phyloP scores from a whole-genome alignment of 2,113 vertebrate genomes.

The Dolichotis patagonum region DNA sequence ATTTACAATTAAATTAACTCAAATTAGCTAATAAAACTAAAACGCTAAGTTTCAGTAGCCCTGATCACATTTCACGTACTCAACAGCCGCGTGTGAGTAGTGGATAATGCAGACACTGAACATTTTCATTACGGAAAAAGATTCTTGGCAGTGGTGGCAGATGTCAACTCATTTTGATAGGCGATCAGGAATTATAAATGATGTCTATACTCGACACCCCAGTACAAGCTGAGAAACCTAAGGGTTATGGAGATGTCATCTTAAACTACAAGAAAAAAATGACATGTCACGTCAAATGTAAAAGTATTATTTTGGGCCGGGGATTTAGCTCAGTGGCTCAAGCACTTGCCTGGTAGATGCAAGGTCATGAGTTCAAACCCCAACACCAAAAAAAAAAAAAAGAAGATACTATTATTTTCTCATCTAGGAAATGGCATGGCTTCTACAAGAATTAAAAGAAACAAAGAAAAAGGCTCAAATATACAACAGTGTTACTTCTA shows the following conservation, averaged over 20 bases:
- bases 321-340: too few species aligned
- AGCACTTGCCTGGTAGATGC: too few species aligned
- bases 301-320: not conserved
- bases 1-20: not conserved
- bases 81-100: not conserved
- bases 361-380: too few species aligned
- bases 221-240: not conserved
- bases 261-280: constrained; percentile 9
- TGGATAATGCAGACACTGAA: not conserved
- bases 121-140: not conserved
- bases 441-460: not conserved
- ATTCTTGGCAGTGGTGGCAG: not conserved
- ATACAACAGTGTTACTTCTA: not conserved
- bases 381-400: too few species aligned
- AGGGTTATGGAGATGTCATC: not conserved
- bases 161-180: not conserved
- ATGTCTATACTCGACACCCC: not conserved
- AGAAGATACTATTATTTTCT: not conserved
- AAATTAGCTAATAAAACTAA: not conserved
- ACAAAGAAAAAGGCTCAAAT: not conserved
- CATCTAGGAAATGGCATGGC: not conserved
- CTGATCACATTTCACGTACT: not conserved
- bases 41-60: not conserved
- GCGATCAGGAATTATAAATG: not conserved
- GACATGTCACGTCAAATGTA: not conserved